A percentile compares a stretch with the other conserved stretches of the same genome.
Evolutionary conservation across 2,113 vertebrate genomes (phyloP).

Genomic region (Mohoua ochrocephala): DNA sequence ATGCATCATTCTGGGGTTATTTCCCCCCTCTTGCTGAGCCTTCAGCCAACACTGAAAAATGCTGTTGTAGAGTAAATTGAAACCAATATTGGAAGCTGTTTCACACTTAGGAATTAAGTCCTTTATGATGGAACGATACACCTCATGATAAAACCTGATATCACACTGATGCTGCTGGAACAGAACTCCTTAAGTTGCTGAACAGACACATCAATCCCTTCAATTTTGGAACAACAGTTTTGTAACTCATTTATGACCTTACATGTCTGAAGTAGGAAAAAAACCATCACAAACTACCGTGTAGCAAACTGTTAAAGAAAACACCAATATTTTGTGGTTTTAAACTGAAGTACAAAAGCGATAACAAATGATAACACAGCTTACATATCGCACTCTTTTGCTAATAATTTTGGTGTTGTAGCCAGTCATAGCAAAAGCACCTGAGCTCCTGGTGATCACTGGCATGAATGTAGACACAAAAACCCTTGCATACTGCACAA

Average conservation of each 20-base stretch:
- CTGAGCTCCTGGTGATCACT: not conserved
- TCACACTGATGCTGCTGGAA: not conserved
- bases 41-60: constrained; percentile 1
- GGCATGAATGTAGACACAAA: not conserved
- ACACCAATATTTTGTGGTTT: not conserved
- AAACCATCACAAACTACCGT: not conserved
- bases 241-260: not conserved
- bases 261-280: not conserved
- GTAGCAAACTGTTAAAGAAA: not conserved
- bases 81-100: not conserved
- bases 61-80: not conserved
- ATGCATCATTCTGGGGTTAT: not conserved
- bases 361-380: not conserved
- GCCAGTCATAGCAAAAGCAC: not conserved
- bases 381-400: not conserved
- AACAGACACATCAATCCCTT: not conserved
- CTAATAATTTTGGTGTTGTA: not conserved
- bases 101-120: not conserved
- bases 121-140: not conserved
- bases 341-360: not conserved
- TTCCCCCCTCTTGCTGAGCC: not conserved
- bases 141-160: not conserved
- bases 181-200: not conserved
- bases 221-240: not conserved
- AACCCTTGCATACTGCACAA: not conserved